Conservation (phyloP, 2,888 invertebrate species). For the Mesorhabditis belari region DNA sequence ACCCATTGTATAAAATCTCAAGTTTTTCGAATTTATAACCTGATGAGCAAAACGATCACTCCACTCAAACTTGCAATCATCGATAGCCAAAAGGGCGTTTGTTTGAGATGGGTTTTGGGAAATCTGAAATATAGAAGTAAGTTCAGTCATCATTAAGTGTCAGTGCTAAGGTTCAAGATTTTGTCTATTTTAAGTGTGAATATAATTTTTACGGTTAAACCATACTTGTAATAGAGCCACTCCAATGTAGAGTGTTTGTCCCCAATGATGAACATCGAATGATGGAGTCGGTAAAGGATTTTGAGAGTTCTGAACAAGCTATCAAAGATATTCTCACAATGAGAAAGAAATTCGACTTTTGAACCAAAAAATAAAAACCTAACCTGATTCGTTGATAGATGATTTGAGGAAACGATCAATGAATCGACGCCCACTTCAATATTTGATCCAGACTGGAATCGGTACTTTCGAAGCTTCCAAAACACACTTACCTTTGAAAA, state of each 20-base stretch:
- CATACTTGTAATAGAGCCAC: slow-evolving; percentile 16
- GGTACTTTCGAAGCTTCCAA: not conserved
- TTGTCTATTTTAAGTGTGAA: too few relatives aligned
- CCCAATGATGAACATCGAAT: slow-evolving; percentile 36
- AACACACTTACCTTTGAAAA: slow-evolving; percentile 8
- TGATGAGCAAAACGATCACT: slow-evolving; percentile 31
- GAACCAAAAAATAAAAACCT: too few relatives aligned
- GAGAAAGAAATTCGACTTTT: too few relatives aligned
- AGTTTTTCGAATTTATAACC: slow-evolving; percentile 5
- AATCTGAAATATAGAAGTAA: too few relatives aligned
- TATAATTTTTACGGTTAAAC: not conserved
- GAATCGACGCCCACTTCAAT: slow-evolving; percentile 24
- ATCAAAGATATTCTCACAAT: not conserved
- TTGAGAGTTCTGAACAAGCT: not conserved
- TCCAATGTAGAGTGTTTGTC: slow-evolving; percentile 22
- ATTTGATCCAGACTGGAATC: not conserved
- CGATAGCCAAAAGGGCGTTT: slow-evolving; percentile 25
- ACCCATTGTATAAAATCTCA: not conserved
- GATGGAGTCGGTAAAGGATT: not conserved
- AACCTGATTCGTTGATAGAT: not conserved
- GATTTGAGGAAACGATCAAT: slow-evolving; percentile 20
- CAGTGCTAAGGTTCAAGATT: too few relatives aligned
- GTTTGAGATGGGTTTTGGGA: slow-evolving; percentile 1
- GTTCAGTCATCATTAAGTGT: too few relatives aligned
- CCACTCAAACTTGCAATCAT: slow-evolving; percentile 48